A percentile compares a stretch with the other conserved stretches of the same genome.
phyloP scores from a whole-genome alignment of 2,113 vertebrate species.

The Carlito syrichta region DNA sequence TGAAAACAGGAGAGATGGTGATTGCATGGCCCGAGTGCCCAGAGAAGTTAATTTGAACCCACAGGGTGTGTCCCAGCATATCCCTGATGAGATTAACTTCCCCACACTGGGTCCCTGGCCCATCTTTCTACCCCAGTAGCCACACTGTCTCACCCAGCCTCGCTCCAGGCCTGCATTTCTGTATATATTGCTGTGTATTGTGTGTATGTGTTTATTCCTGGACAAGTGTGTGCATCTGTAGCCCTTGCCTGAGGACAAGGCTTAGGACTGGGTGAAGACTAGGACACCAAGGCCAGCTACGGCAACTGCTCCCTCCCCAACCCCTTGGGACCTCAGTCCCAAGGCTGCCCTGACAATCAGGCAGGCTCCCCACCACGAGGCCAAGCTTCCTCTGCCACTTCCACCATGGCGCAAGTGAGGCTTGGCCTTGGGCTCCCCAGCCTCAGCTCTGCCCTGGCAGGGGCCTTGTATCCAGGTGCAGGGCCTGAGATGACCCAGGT shows the following conservation, averaged over 20 bases:
- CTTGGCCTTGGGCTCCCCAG: background rate
- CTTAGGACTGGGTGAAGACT: slow-evolving; percentile 48
- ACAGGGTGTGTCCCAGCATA: background rate
- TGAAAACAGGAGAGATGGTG: background rate
- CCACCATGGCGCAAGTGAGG: background rate
- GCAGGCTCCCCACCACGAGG: slow-evolving; percentile 33
- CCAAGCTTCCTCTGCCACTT: background rate
- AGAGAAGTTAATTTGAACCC: background rate
- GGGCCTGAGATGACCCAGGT: background rate
- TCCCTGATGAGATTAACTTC: background rate
- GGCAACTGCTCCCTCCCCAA: slow-evolving; percentile 33
- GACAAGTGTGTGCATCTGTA: slow-evolving; percentile 58
- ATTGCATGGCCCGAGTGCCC: background rate
- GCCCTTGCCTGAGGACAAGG: slow-evolving; percentile 59
- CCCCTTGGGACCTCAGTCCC: slow-evolving; percentile 31
- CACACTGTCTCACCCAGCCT: slow-evolving; percentile 34
- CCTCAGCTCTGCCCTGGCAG: background rate
- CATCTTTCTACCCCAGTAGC: background rate
- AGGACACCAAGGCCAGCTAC: slow-evolving; percentile 28
- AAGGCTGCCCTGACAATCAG: slow-evolving; percentile 70
- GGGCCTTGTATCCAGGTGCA: background rate
- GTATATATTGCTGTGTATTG: slow-evolving; percentile 67
- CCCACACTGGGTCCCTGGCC: background rate
- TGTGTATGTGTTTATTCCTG: slow-evolving; percentile 68
- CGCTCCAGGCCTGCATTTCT: slow-evolving; percentile 47